Conservation (phyloP, 2,888 invertebrate species). For the Acanthosepion pharaonis region DNA sequence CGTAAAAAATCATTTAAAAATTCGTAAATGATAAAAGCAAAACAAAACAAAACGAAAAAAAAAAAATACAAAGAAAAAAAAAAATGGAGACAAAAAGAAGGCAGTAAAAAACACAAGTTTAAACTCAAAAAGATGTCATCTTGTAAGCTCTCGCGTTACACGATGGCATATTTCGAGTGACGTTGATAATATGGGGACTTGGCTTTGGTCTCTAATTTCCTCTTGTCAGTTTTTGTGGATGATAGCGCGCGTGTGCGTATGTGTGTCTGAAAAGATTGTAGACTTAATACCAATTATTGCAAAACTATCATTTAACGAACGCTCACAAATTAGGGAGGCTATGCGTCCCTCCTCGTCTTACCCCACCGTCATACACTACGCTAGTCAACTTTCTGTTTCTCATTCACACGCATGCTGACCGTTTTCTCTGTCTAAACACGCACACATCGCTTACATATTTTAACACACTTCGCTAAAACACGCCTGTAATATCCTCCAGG, state of each 20-base stretch:
- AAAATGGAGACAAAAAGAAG: neutral
- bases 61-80: too few species aligned
- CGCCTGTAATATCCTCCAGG: neutral
- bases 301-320: neutral
- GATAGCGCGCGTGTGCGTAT: neutral
- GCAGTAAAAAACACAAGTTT: neutral
- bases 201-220: neutral
- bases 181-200: neutral
- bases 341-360: conserved; percentile 48
- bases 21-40: neutral
- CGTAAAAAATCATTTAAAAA: too few species aligned
- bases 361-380: conserved; percentile 44
- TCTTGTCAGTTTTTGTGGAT: neutral
- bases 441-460: neutral
- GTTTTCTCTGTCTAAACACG: neutral
- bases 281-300: neutral
- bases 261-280: neutral
- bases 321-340: conserved; percentile 47
- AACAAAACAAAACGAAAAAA: neutral
- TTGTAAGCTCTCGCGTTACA: neutral
- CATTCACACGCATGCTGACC: neutral
- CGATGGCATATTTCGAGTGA: neutral
- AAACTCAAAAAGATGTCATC: neutral
- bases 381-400: neutral
- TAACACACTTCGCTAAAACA: neutral